These are phyloP conservation scores for Tragelaphus imberbis DNA, from an alignment of 2,113 vertebrate species.

Conservation along the genomic window DNA sequence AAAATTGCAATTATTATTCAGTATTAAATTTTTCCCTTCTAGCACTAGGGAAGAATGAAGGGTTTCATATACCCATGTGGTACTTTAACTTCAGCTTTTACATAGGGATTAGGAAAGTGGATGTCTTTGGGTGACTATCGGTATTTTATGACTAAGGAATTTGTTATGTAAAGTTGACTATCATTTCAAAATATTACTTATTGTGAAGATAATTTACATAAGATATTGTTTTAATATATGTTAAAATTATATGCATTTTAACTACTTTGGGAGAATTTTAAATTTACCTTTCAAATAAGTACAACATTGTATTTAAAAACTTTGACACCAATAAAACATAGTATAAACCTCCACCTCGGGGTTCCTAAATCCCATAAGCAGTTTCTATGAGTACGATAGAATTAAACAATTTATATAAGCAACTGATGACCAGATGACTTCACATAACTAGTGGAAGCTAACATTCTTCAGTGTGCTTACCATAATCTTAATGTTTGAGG, in stretches of 20 bases:
- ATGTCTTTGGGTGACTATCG: background rate
- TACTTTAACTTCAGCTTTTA: conserved; percentile 11
- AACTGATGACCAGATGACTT: conserved; percentile 1
- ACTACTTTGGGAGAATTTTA: background rate
- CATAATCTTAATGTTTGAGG: background rate
- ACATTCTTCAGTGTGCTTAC: background rate
- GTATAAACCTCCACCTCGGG: background rate
- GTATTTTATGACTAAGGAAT: background rate
- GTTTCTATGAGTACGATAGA: background rate
- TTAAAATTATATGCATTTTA: background rate
- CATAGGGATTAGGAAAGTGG: background rate
- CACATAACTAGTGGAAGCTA: background rate
- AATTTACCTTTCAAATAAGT: background rate
- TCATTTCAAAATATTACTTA: background rate
- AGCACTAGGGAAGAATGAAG: background rate
- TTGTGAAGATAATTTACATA: background rate
- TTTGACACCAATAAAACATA: background rate
- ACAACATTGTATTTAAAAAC: background rate
- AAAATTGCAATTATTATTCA: conserved; percentile 21
- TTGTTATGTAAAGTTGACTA: background rate
- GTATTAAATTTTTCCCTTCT: background rate
- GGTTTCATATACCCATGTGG: background rate
- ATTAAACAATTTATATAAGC: conserved; percentile 14
- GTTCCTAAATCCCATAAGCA: background rate
- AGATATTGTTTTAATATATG: background rate